Evolutionary conservation across 2,888 invertebrate species (phyloP).

Genomic region (Brachypalpus laphriformis): DNA sequence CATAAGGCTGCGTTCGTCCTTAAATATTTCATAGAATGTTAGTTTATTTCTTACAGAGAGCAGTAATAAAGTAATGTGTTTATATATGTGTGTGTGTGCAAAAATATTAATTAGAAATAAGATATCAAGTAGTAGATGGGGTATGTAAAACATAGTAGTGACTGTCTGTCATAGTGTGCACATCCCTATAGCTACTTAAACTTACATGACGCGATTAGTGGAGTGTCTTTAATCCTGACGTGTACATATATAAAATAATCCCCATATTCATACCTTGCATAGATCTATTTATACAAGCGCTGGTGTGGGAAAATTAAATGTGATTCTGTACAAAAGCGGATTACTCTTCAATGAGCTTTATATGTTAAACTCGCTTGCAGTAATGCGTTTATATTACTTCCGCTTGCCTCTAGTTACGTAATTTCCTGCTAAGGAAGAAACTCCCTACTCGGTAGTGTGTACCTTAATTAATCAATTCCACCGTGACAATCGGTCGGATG

Average conservation of each 20-base stretch:
- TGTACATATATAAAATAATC: neutral
- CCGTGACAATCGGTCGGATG: too few species aligned
- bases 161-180: neutral
- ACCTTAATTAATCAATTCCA: conserved; percentile 35
- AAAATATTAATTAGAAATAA: conserved; percentile 27
- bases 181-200: neutral
- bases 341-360: conserved; percentile 6
- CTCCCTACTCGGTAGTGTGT: neutral
- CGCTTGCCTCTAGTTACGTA: conserved; percentile 14
- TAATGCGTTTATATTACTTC: conserved; percentile 26
- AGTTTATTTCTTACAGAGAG: neutral
- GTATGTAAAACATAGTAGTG: neutral
- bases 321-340: conserved; percentile 28
- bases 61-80: neutral
- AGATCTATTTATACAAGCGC: neutral
- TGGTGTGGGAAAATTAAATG: conserved; percentile 31
- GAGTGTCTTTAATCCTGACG: neutral
- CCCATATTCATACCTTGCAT: neutral
- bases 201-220: neutral
- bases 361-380: neutral
- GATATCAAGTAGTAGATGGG: neutral
- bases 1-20: neutral
- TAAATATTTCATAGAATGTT: neutral
- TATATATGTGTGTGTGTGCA: neutral
- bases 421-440: conserved; percentile 20